Percentiles rank a stretch among this genome's conserved stretches.
Evolutionary conservation across 1,140 invertebrate genomes (phyloP).

Genomic region (Drosophila teissieri): DNA sequence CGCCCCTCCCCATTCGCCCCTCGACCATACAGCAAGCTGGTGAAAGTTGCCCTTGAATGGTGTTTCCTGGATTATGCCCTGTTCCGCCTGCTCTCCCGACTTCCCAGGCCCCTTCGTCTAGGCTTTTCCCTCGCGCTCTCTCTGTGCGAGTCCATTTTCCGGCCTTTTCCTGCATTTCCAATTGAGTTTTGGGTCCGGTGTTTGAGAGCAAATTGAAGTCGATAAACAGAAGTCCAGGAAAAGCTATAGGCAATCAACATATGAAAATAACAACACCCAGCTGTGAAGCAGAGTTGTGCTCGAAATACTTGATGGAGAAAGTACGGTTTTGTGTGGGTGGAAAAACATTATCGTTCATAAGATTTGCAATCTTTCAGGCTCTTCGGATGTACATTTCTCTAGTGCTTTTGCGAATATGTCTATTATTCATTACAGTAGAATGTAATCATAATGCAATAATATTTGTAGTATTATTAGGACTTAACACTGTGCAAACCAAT

Average conservation of each 20-base stretch:
- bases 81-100: constrained; percentile 26
- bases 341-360: constrained; percentile 3
- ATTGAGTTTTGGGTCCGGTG: constrained; percentile 64
- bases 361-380: constrained; percentile 1
- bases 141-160: constrained; percentile 19
- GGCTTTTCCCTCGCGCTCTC: constrained; percentile 6
- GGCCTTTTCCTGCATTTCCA: constrained; percentile 33
- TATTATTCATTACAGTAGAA: too few species aligned
- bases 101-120: constrained; percentile 11
- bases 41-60: constrained; percentile 82
- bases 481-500: not conserved
- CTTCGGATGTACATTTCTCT: not conserved
- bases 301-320: constrained; percentile 9
- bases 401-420: not conserved
- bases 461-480: too few species aligned
- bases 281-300: constrained; percentile 14
- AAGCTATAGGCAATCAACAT: constrained; percentile 48
- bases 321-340: not conserved
- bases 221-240: constrained; percentile 66
- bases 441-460: too few species aligned
- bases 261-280: constrained; percentile 36
- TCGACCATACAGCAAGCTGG: constrained; percentile 50
- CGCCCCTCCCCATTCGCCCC: constrained; percentile 10
- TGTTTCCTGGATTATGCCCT: constrained; percentile 72
- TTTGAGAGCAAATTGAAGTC: constrained; percentile 75